Percentiles rank a stretch among this genome's conserved stretches.
These are phyloP conservation scores for Propsilocerus akamusi DNA, from an alignment of 1,140 invertebrate genomes.

Conservation along the genomic window DNA sequence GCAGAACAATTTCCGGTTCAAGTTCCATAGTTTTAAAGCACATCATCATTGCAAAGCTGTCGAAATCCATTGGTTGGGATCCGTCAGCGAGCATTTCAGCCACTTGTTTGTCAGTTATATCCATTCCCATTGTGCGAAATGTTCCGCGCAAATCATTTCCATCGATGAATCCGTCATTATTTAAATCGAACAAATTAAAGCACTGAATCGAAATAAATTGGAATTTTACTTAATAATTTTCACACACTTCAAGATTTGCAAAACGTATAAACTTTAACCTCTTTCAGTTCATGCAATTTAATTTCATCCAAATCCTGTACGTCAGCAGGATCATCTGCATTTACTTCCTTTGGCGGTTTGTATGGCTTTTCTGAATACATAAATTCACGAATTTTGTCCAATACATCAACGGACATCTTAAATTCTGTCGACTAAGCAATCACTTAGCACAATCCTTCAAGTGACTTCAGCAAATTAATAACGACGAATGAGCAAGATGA, in stretches of 20 bases:
- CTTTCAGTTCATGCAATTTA: slow-evolving; percentile 33
- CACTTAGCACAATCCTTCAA: no score
- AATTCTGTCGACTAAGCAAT: background rate
- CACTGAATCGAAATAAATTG: slow-evolving; percentile 21
- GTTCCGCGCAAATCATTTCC: slow-evolving; percentile 34
- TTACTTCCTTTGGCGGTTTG: slow-evolving; percentile 30
- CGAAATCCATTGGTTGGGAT: slow-evolving; percentile 33
- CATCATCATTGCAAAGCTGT: slow-evolving; percentile 36
- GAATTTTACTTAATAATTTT: background rate
- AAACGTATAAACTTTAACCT: slow-evolving; percentile 19
- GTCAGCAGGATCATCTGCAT: slow-evolving; percentile 23
- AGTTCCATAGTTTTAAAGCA: slow-evolving; percentile 35
- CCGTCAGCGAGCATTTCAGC: slow-evolving; percentile 37
- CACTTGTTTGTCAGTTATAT: slow-evolving; percentile 29
- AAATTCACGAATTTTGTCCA: background rate
- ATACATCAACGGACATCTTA: background rate
- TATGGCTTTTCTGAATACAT: slow-evolving; percentile 23
- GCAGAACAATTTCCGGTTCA: slow-evolving; percentile 36
- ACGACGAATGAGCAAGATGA: background rate
- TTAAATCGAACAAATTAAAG: slow-evolving; percentile 35
- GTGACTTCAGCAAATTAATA: background rate
- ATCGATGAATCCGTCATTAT: slow-evolving; percentile 37
- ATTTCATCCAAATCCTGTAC: slow-evolving; percentile 30
- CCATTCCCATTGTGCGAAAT: slow-evolving; percentile 31
- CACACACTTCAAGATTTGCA: background rate